These are phyloP conservation scores for Pachyramphus minor DNA, from an alignment of 2,113 vertebrate genomes.

Conservation along the genomic window DNA sequence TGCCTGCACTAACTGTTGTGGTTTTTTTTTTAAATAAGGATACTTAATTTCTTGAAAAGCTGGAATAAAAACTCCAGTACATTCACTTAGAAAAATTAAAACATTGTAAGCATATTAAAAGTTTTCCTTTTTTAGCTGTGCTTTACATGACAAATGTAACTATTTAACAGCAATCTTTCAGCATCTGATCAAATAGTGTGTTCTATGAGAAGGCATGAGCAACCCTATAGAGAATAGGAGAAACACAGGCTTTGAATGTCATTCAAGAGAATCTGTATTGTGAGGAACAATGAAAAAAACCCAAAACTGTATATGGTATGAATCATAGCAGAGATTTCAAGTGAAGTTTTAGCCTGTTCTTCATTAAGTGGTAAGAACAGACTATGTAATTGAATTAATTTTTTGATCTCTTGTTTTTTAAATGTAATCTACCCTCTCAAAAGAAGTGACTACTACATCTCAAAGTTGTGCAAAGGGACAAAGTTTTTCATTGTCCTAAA, in stretches of 20 bases:
- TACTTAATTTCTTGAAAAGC: not conserved
- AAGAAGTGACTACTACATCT: not conserved
- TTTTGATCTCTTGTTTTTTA: not conserved
- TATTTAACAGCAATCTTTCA: not conserved
- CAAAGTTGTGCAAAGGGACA: not conserved
- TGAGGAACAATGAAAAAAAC: not conserved
- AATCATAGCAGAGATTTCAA: not conserved
- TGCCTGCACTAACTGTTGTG: not conserved
- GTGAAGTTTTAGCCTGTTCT: not conserved
- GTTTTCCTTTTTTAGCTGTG: not conserved
- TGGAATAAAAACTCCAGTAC: not conserved
- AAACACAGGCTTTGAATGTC: not conserved
- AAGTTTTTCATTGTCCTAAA: not conserved
- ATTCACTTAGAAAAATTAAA: not conserved
- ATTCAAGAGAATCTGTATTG: not conserved
- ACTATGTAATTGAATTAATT: not conserved
- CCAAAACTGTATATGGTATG: not conserved
- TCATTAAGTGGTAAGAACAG: not conserved
- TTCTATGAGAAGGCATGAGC: not conserved
- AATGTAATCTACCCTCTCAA: not conserved
- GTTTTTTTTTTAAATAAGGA: not conserved
- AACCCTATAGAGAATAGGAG: not conserved
- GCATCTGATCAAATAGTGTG: not conserved
- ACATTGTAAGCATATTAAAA: not conserved
- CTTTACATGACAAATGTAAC: not conserved